Conservation (phyloP, 2,888 invertebrate species). For the Nomada goodeniana region DNA sequence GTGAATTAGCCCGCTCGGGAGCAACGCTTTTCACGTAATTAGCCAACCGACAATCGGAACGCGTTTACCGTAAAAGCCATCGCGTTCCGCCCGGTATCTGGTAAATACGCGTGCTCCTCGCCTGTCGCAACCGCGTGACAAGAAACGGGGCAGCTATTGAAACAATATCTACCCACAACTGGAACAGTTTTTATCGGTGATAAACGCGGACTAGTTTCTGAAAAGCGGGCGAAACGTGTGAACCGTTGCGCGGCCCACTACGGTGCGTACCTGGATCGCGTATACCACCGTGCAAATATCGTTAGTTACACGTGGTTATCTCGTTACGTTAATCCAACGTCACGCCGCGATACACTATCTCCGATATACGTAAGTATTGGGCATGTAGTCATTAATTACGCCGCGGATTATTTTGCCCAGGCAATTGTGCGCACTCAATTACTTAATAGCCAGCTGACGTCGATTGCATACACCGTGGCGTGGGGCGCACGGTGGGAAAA, state of each 20-base stretch:
- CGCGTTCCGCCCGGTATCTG: too few relatives aligned
- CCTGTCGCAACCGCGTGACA: too few relatives aligned
- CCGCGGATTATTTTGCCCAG: slow-evolving; percentile 50
- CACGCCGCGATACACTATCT: slow-evolving; percentile 32
- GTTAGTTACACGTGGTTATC: slow-evolving; percentile 28
- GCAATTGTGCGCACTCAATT: slow-evolving; percentile 62
- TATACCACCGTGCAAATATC: neutral
- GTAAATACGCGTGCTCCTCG: too few relatives aligned
- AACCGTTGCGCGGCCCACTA: too few relatives aligned
- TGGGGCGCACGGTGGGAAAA: slow-evolving; percentile 51
- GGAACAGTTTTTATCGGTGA: too few relatives aligned
- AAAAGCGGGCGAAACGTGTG: too few relatives aligned
- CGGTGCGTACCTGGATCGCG: too few relatives aligned
- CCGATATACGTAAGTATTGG: neutral
- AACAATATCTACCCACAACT: too few relatives aligned
- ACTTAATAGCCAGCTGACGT: slow-evolving; percentile 64
- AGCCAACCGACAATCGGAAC: too few relatives aligned
- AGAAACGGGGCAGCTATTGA: too few relatives aligned
- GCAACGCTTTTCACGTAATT: neutral
- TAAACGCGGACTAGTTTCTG: too few relatives aligned
- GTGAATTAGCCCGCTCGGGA: neutral
- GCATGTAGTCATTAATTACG: slow-evolving; percentile 57
- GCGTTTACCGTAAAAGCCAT: too few relatives aligned
- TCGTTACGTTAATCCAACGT: slow-evolving; percentile 35
- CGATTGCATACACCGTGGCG: slow-evolving; percentile 47